A percentile compares a stretch with the other conserved stretches of the same genome.
Conservation (phyloP, 35 echinoderm and acorn worm species). For the Hemicentrotus pulcherrimus region DNA sequence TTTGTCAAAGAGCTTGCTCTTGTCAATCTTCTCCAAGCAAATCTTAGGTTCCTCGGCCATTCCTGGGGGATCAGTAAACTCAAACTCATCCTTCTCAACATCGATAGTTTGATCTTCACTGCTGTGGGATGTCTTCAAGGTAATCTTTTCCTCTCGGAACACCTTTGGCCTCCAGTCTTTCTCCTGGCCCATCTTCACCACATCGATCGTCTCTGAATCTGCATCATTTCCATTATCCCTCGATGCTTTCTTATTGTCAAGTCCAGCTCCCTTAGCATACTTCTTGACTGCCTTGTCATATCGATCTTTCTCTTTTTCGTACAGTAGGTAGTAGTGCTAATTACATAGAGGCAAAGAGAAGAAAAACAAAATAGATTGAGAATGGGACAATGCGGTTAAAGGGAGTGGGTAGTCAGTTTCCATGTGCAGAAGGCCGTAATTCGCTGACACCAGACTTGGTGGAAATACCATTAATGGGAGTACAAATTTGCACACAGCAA, state of each 20-base stretch:
- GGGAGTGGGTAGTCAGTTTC: no score
- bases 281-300: slow-evolving; percentile 77
- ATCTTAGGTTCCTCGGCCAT: slow-evolving; percentile 33
- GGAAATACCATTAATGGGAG: no score
- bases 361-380: neutral
- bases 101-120: slow-evolving; percentile 36
- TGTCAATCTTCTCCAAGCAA: slow-evolving; percentile 44
- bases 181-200: slow-evolving; percentile 35
- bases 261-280: slow-evolving; percentile 57
- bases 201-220: neutral
- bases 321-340: slow-evolving; percentile 81
- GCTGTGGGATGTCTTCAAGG: neutral
- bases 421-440: no score
- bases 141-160: slow-evolving; percentile 14
- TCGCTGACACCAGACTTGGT: no score
- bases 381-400: no score
- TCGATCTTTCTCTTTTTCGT: slow-evolving; percentile 81
- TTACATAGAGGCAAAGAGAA: neutral
- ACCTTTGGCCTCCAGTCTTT: slow-evolving; percentile 4
- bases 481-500: no score
- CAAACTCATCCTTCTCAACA: slow-evolving; percentile 50
- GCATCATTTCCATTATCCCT: neutral
- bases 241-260: neutral
- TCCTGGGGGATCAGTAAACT: neutral
- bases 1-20: slow-evolving; percentile 50